A percentile compares a stretch with the other conserved stretches of the same genome.
Conservation (phyloP, 2,113 vertebrate genomes). For the Halcyon senegalensis region DNA sequence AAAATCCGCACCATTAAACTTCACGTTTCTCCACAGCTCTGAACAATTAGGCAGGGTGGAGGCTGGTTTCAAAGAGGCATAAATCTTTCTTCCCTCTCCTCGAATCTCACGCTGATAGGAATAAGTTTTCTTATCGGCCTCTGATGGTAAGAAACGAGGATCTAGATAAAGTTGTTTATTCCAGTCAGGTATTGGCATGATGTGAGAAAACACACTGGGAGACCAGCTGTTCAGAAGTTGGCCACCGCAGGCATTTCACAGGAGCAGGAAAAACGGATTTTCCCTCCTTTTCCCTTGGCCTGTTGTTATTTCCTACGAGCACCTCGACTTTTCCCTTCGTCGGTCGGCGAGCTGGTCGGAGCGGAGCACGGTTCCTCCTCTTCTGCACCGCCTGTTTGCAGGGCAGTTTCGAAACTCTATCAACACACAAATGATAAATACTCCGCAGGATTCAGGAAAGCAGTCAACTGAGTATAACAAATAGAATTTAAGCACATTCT, state of each 20-base stretch:
- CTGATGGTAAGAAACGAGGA: constrained; percentile 38
- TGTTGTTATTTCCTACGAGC: constrained; percentile 31
- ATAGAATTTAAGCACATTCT: not conserved
- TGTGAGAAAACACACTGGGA: constrained; percentile 38
- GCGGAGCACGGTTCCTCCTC: not conserved
- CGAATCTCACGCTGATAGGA: constrained; percentile 49
- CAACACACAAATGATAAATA: not conserved
- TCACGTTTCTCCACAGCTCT: not conserved
- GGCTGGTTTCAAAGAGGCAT: not conserved
- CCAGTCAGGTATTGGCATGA: constrained; percentile 50
- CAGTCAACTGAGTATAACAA: fast-evolving
- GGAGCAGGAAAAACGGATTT: constrained; percentile 44
- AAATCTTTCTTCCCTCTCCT: constrained; percentile 45
- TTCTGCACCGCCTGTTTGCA: not conserved
- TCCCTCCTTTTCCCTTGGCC: constrained; percentile 15
- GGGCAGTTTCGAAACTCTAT: not conserved
- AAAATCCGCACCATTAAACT: not conserved
- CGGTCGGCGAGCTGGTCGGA: fast-evolving
- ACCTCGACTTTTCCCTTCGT: not conserved
- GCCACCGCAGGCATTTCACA: not conserved
- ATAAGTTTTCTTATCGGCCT: constrained; percentile 31
- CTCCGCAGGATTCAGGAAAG: not conserved
- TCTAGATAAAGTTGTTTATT: constrained; percentile 67
- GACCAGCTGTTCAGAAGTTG: constrained; percentile 40
- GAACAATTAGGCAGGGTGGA: constrained; percentile 36